phyloP scores from a whole-genome alignment of 2,888 invertebrate genomes.

The Hyposoter dolosus region DNA sequence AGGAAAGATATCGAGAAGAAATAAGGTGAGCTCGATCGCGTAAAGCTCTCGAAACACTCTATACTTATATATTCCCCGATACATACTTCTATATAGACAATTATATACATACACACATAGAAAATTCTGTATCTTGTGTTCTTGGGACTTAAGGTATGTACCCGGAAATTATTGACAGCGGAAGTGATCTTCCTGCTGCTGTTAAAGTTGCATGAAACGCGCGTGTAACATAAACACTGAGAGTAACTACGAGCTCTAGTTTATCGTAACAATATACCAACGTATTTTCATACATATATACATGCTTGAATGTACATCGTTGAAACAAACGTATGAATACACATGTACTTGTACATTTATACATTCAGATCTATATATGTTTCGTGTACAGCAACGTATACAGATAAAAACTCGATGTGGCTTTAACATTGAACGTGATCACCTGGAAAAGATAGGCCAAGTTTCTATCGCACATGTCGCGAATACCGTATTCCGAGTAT shows the following conservation, averaged over 20 bases:
- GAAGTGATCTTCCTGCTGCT: conserved; percentile 63
- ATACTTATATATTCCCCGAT: neutral
- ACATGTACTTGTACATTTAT: neutral
- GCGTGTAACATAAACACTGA: conserved; percentile 48
- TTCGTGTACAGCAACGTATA: neutral
- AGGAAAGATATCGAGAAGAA: conserved; percentile 68
- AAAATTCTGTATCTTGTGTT: conserved; percentile 17
- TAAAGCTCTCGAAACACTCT: conserved; percentile 61
- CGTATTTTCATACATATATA: conserved; percentile 14
- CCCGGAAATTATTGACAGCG: conserved; percentile 66
- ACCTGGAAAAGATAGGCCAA: conserved; percentile 52
- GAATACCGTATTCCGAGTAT: neutral
- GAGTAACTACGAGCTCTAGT: conserved; percentile 46
- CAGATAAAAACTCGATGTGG: conserved; percentile 20
- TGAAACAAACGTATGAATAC: conserved; percentile 8
- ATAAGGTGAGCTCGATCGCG: conserved; percentile 59
- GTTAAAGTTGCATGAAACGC: conserved; percentile 36
- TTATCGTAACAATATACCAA: conserved; percentile 39
- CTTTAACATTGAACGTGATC: conserved; percentile 53
- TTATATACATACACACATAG: conserved; percentile 16
- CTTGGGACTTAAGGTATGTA: conserved; percentile 23
- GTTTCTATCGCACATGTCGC: conserved; percentile 38
- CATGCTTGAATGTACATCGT: neutral
- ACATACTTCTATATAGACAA: neutral
- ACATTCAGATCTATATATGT: neutral